Evolutionary conservation across 2,113 vertebrate genomes (phyloP).

Genomic region (Melanerpes formicivorus): DNA sequence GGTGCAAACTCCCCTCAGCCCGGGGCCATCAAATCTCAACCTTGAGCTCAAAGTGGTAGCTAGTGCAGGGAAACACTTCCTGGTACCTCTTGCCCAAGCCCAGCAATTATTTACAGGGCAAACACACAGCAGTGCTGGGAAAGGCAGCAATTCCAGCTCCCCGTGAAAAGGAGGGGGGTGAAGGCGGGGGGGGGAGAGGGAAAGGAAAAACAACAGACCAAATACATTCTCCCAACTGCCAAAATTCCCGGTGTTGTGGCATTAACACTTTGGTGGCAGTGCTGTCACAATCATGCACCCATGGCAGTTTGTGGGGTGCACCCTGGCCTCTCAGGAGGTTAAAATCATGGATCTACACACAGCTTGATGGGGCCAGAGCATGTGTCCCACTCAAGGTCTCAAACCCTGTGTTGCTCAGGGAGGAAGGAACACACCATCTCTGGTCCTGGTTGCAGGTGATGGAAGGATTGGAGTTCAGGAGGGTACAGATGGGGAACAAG

Average conservation of each 20-base stretch:
- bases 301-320: accelerated
- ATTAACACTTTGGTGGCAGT: not conserved
- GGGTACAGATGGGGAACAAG: not conserved
- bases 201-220: not conserved
- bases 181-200: no score
- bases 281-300: accelerated
- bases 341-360: not conserved
- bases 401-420: accelerated
- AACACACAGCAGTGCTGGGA: not conserved
- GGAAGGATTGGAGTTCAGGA: not conserved
- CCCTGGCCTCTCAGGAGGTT: not conserved
- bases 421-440: accelerated
- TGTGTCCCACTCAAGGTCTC: accelerated
- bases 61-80: not conserved
- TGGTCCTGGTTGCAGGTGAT: not conserved
- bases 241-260: not conserved
- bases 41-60: not conserved
- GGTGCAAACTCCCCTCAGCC: not conserved
- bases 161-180: not conserved
- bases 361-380: accelerated
- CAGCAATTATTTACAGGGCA: slow-evolving; percentile 3
- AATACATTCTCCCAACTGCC: not conserved
- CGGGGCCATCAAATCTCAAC: not conserved
- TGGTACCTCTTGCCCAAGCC: not conserved
- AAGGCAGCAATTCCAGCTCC: not conserved